A percentile compares a stretch with the other conserved stretches of the same genome.
Evolutionary conservation across 2,888 invertebrate genomes (phyloP).

Genomic region (Xestia c-nigrum): DNA sequence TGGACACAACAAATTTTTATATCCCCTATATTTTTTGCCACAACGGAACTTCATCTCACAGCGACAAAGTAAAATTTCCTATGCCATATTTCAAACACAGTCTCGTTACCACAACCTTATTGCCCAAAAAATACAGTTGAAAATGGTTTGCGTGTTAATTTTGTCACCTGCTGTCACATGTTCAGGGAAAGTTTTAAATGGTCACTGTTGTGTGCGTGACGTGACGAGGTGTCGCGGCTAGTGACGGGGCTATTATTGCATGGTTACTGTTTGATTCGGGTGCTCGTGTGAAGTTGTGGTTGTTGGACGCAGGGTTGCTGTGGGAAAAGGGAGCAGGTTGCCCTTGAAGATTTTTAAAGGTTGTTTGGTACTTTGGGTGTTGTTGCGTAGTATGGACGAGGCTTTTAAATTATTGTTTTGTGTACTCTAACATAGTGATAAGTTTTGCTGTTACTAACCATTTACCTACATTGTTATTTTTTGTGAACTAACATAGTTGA

Average conservation of each 20-base stretch:
- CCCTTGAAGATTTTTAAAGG: neutral
- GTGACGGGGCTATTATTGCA: conserved; percentile 81
- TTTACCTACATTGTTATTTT: no score
- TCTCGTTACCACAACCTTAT: conserved; percentile 28
- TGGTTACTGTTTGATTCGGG: conserved; percentile 72
- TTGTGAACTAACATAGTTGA: no score
- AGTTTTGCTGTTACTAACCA: no score
- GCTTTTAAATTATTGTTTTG: no score
- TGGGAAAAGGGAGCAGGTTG: neutral
- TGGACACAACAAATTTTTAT: conserved; percentile 7
- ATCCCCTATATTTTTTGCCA: conserved; percentile 12
- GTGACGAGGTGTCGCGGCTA: conserved; percentile 78
- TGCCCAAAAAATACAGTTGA: conserved; percentile 21
- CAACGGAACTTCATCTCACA: conserved; percentile 24
- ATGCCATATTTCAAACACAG: conserved; percentile 33
- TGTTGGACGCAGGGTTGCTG: neutral
- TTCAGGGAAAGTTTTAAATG: conserved; percentile 80
- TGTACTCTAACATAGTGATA: no score
- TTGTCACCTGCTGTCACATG: conserved; percentile 47
- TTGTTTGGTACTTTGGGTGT: neutral
- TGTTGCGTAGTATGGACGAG: neutral
- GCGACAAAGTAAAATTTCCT: conserved; percentile 34
- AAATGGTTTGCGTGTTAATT: conserved; percentile 42
- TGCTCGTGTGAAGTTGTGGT: conserved; percentile 51
- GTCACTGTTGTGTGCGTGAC: conserved; percentile 78